phyloP scores from a whole-genome alignment of 2,888 invertebrate genomes.

The Rambutsinella grinnellia region DNA sequence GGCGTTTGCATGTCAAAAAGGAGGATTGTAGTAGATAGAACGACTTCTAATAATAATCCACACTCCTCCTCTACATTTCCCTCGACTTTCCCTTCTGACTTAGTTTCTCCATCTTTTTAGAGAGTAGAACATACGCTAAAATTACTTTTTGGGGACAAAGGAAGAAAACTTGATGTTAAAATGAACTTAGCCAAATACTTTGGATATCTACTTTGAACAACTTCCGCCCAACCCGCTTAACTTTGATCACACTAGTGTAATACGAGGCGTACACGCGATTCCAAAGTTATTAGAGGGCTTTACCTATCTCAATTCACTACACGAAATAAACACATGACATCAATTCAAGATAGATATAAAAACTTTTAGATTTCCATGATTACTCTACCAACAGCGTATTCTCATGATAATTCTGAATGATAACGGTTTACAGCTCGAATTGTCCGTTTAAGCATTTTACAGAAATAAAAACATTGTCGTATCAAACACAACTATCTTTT shows the following conservation, averaged over 20 bases:
- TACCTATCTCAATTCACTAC: too few species aligned
- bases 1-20: conserved; percentile 29
- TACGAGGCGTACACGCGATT: too few species aligned
- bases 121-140: neutral
- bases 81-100: neutral
- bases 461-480: too few species aligned
- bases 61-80: neutral
- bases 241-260: too few species aligned
- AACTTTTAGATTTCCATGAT: neutral
- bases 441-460: too few species aligned
- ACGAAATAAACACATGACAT: too few species aligned
- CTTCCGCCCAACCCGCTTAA: neutral
- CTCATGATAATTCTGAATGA: too few species aligned
- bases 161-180: conserved; percentile 5
- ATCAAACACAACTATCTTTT: too few species aligned
- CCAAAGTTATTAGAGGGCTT: too few species aligned
- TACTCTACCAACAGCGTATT: too few species aligned
- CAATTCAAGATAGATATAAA: neutral
- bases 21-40: neutral
- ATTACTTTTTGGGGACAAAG: conserved; percentile 13
- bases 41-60: neutral
- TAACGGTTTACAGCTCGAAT: too few species aligned
- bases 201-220: neutral
- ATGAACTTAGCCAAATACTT: neutral
- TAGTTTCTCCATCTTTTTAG: too few species aligned